Conservation (phyloP, 2,888 invertebrate genomes). For the Hymenopus coronatus region DNA sequence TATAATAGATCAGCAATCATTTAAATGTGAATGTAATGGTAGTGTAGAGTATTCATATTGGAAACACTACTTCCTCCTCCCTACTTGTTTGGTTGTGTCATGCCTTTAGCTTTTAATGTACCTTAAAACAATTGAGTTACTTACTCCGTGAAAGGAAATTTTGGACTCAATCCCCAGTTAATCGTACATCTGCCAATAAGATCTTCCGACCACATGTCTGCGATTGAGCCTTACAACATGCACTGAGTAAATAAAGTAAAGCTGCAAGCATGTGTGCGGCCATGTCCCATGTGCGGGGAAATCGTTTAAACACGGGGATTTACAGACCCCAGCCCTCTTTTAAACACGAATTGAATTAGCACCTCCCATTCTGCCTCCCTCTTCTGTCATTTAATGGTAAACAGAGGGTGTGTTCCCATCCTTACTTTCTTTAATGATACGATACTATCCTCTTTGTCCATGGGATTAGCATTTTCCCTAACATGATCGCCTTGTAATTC, state of each 20-base stretch:
- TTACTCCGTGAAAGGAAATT: background rate
- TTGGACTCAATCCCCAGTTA: background rate
- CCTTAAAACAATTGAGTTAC: background rate
- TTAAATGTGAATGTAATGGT: background rate
- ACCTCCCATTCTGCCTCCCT: background rate
- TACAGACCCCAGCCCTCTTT: background rate
- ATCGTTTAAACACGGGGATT: background rate
- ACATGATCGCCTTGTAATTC: too few relatives aligned
- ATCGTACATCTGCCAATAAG: background rate
- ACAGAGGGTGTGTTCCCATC: background rate
- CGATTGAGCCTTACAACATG: background rate
- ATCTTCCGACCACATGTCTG: background rate
- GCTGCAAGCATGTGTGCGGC: background rate
- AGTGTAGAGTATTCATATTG: background rate
- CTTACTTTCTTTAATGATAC: background rate
- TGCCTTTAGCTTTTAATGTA: background rate
- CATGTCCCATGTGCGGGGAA: background rate
- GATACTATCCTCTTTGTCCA: background rate
- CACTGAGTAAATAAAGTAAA: background rate
- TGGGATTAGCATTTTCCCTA: too few relatives aligned
- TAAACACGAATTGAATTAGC: background rate
- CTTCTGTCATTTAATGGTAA: background rate
- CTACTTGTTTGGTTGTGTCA: background rate
- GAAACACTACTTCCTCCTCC: background rate
- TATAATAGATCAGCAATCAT: too few relatives aligned